phyloP scores from a whole-genome alignment of 2,888 invertebrate genomes.

The Ernsta delagoae region DNA sequence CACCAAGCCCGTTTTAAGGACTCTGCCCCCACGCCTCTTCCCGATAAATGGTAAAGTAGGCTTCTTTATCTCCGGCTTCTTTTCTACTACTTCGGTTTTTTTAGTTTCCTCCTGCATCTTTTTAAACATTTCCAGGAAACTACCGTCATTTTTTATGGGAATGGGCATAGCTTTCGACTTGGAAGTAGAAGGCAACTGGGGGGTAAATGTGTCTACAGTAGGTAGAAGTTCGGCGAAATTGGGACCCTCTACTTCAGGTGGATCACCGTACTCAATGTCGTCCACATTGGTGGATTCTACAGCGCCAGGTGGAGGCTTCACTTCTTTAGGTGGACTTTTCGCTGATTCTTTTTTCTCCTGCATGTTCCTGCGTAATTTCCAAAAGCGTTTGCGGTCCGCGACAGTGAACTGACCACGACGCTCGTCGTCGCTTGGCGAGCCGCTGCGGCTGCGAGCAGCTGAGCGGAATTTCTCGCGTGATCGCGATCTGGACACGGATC shows the following conservation, averaged over 20 bases:
- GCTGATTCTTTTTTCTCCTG: conserved; percentile 60
- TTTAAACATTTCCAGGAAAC: conserved; percentile 96
- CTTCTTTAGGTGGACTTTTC: conserved; percentile 65
- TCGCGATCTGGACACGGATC: conserved; percentile 51
- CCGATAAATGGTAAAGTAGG: conserved; percentile 86
- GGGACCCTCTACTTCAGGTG: conserved; percentile 77
- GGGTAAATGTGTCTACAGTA: conserved; percentile 57
- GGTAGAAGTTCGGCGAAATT: conserved; percentile 73
- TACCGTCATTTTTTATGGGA: conserved; percentile 94
- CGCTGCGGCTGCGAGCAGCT: conserved; percentile 55
- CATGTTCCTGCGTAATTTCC: conserved; percentile 70
- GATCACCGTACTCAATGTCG: conserved; percentile 74
- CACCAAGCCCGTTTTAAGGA: conserved; percentile 95
- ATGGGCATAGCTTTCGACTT: conserved; percentile 84
- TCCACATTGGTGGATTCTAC: conserved; percentile 63
- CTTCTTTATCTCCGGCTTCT: conserved; percentile 71
- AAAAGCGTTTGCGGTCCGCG: conserved; percentile 74
- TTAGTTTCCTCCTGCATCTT: conserved; percentile 91
- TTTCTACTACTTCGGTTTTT: conserved; percentile 68
- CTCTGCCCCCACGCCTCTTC: conserved; percentile 93
- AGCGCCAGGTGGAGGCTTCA: conserved; percentile 74
- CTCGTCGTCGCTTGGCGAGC: conserved; percentile 69
- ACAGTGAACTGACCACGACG: conserved; percentile 79
- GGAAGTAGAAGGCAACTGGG: conserved; percentile 62
- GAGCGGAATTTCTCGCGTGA: conserved; percentile 49